Percentiles rank a stretch among this genome's conserved stretches.
Evolutionary conservation across 2,797 vertebrate species (phyloP).

Genomic region (Steatocranus sp.): DNA sequence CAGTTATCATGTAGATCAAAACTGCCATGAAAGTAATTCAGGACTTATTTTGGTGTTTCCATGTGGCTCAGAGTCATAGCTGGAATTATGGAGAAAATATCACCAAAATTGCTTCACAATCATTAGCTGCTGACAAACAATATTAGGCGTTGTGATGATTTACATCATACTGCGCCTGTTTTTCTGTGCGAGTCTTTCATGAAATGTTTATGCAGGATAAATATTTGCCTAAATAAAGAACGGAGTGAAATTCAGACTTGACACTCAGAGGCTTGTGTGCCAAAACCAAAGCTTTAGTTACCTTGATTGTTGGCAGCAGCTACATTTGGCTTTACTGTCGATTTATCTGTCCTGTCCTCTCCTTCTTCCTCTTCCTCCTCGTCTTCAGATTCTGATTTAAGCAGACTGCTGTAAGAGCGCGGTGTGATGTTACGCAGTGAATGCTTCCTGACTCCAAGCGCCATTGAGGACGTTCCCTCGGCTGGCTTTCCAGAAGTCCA

Average conservation of each 20-base stretch:
- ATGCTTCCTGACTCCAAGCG: slow-evolving; percentile 64
- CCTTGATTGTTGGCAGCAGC: slow-evolving; percentile 31
- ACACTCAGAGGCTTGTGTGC: background rate
- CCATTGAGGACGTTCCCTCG: slow-evolving; percentile 23
- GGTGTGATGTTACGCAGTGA: slow-evolving; percentile 83
- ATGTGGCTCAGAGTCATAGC: background rate
- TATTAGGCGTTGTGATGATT: background rate
- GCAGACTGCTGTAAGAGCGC: slow-evolving; percentile 85
- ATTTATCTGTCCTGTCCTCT: slow-evolving; percentile 25
- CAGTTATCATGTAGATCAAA: background rate
- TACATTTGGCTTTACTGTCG: slow-evolving; percentile 2
- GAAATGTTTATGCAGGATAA: background rate
- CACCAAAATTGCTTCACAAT: background rate
- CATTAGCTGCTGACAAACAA: background rate
- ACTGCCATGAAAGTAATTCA: background rate
- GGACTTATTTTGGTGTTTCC: background rate
- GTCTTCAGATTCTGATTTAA: slow-evolving; percentile 77
- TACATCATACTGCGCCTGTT: background rate
- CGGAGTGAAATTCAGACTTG: background rate
- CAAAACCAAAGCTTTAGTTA: slow-evolving; percentile 5
- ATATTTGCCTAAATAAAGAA: background rate
- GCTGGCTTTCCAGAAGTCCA: slow-evolving; percentile 31
- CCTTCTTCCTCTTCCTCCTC: slow-evolving; percentile 36
- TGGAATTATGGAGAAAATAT: background rate
- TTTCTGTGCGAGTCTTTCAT: background rate